Evolutionary conservation across 1,140 invertebrate species (phyloP).

Genomic region (Cheumatopsyche charites): DNA sequence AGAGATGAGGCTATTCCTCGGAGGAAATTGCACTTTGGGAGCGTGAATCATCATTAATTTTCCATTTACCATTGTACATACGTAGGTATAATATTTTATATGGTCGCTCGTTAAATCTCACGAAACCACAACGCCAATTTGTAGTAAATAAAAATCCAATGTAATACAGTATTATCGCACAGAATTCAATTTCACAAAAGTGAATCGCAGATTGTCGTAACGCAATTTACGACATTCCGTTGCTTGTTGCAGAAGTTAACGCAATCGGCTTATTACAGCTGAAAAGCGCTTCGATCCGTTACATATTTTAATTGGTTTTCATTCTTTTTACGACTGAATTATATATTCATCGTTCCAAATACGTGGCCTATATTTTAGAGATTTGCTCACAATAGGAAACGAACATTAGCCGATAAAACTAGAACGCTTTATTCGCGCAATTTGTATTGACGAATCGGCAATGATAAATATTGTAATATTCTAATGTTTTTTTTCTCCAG

Average conservation of each 20-base stretch:
- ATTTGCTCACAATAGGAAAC: too few species aligned
- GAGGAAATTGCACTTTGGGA: slow-evolving; percentile 7
- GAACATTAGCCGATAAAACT: too few species aligned
- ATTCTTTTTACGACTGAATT: too few species aligned
- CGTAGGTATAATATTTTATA: not conserved
- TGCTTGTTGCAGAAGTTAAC: not conserved
- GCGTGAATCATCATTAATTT: slow-evolving; percentile 28
- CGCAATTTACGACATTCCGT: not conserved
- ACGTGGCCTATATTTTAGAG: too few species aligned
- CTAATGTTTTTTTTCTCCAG: too few species aligned
- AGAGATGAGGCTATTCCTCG: not conserved
- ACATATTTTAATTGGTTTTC: not conserved
- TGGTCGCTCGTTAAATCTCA: not conserved
- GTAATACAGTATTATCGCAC: slow-evolving; percentile 6
- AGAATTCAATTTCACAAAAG: slow-evolving; percentile 14
- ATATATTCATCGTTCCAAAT: not conserved
- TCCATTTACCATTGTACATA: not conserved
- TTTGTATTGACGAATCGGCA: too few species aligned
- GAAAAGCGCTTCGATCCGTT: not conserved
- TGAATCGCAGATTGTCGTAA: not conserved
- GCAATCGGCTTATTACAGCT: too few species aligned
- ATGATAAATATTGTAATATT: too few species aligned
- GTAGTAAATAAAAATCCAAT: not conserved
- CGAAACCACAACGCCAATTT: not conserved
- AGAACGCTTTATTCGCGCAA: too few species aligned